Evolutionary conservation across 2,888 invertebrate genomes (phyloP), one percentile per base, ranked within the genome.

Genomic region (Meteorus cinctellus): DNA sequence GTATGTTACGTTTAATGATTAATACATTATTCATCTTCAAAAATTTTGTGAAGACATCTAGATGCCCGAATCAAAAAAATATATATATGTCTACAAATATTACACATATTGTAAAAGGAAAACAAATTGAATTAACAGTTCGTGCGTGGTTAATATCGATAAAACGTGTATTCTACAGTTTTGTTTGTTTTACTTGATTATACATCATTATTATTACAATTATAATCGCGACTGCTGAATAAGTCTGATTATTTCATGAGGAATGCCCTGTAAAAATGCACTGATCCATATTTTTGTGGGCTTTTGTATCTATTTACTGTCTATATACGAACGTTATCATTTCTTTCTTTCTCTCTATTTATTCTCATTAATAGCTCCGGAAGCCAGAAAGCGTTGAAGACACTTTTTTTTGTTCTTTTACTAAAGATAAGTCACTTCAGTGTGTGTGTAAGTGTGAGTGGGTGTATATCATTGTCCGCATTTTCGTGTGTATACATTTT

Each of bases 231-330:
- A 69, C 65, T 62, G 74, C 68, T 72, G 77, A 62, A 79, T 68
- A 78, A 81, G 62, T 72, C 76, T 75, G 65, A 80, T 77, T 77
- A 72, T 45, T 48, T 48, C 19, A 84, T 82, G 81, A 80, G 84
- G 84, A 85, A 85, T 84, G 84, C 84, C 83, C 84, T 81, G 82
- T 82, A 82, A 79, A 85, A 85, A 85, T 85, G 84, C 84, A 84
- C 81, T 80, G 84, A 83, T 82, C 78, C 80, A 78, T 55, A 6
- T 55, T 55, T 55, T 55, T 8, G 24, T 19, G 55, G 55, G n/a
- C 48, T 48, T 48, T 48, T 48, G 16, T 48, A 6, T 48, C n/a
- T 16, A 48, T n/a, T 48, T 16, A 55, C n/a, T 19, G 19, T 19
- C 19, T 19, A 41, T 41, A 81, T 80, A 79, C 78, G 78, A 78